Evolutionary conservation across 2,797 vertebrate genomes (phyloP).

Genomic region (Podarcis lilfordi): DNA sequence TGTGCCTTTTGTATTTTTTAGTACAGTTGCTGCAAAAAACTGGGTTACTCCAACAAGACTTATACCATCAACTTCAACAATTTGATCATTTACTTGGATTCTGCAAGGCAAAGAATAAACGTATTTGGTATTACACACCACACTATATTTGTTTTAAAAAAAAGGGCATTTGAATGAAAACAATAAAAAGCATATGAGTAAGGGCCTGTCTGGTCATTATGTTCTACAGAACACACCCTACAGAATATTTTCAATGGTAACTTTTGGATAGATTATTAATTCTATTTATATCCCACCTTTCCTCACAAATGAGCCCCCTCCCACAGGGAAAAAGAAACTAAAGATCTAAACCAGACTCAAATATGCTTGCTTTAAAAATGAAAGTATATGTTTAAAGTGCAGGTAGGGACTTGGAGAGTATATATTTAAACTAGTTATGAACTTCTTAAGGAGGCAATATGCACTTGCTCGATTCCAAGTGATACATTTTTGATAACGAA

Average conservation of each 20-base stretch:
- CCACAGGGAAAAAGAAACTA: neutral
- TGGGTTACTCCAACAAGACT: slow-evolving; percentile 93
- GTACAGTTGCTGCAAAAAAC: slow-evolving; percentile 91
- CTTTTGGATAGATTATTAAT: neutral
- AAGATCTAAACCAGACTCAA: neutral
- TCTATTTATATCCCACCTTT: neutral
- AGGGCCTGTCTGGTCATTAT: neutral
- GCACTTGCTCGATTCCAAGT: neutral
- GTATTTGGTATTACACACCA: slow-evolving; percentile 7
- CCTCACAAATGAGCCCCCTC: too few relatives aligned
- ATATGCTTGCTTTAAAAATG: neutral
- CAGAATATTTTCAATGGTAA: neutral
- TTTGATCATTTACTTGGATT: slow-evolving; percentile 95
- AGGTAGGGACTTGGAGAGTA: neutral
- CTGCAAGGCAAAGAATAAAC: slow-evolving; percentile 72
- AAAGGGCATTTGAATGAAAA: neutral
- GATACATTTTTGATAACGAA: neutral
- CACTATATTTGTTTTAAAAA: neutral
- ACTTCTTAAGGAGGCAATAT: neutral
- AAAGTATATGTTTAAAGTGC: neutral
- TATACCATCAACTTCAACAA: slow-evolving; percentile 92
- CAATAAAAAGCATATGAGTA: neutral
- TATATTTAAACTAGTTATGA: neutral
- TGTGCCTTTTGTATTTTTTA: slow-evolving; percentile 94
- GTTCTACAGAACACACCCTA: neutral